phyloP scores from a whole-genome alignment of 2,113 vertebrate genomes.

The Grantiella picta region DNA sequence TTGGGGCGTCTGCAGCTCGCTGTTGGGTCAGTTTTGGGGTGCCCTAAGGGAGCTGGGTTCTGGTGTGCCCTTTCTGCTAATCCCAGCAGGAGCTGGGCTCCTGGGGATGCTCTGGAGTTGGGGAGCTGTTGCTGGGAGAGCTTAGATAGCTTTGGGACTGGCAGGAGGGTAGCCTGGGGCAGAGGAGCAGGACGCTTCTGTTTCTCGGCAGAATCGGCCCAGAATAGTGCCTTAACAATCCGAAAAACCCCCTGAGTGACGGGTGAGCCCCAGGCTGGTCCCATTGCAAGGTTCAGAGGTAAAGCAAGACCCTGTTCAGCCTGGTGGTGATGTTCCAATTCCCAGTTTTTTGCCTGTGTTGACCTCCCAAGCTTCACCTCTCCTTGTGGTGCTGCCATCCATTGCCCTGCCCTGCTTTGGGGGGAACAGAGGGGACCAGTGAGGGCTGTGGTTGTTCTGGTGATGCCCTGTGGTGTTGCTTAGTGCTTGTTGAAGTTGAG shows the following conservation, averaged over 20 bases:
- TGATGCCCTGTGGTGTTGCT: accelerated
- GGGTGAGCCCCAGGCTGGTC: neutral
- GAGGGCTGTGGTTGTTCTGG: neutral
- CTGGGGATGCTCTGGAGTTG: neutral
- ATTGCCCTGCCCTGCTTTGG: neutral
- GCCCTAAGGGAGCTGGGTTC: neutral
- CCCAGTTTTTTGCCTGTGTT: accelerated
- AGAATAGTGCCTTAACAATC: conserved; percentile 65
- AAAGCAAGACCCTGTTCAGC: neutral
- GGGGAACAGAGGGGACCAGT: neutral
- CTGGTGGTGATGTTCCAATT: neutral
- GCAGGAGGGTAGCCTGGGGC: neutral
- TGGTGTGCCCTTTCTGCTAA: neutral
- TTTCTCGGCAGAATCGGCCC: neutral
- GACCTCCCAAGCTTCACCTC: neutral
- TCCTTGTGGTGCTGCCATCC: neutral
- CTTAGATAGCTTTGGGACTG: neutral
- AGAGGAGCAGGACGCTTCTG: neutral
- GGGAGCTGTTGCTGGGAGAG: neutral
- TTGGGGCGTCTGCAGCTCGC: accelerated
- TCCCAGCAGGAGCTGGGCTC: neutral
- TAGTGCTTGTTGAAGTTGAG: neutral
- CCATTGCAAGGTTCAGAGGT: neutral
- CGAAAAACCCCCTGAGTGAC: neutral
- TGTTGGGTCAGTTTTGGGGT: accelerated